Conservation (phyloP, 1,140 invertebrate genomes). For the Trialeurodes vaporariorum region DNA sequence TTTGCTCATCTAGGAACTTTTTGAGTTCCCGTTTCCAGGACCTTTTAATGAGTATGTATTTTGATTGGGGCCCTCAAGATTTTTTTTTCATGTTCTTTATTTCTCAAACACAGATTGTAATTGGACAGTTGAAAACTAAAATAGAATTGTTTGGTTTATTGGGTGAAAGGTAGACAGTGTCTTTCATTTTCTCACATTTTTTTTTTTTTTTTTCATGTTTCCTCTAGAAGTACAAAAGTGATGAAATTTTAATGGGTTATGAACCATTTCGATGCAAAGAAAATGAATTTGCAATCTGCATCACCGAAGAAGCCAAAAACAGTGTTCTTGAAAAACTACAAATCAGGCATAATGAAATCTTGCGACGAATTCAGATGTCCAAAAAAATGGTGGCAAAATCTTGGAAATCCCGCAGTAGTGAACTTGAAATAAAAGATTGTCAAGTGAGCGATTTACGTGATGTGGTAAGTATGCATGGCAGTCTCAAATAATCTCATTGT, state of each 20-base stretch:
- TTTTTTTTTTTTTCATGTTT: conserved; percentile 8
- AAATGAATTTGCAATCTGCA: conserved; percentile 56
- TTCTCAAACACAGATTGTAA: too few species aligned
- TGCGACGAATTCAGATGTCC: conserved; percentile 43
- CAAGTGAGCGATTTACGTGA: conserved; percentile 3
- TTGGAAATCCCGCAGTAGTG: conserved; percentile 52
- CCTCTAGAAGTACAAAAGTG: conserved; percentile 36
- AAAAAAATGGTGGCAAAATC: conserved; percentile 43
- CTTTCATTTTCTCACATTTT: conserved; percentile 9
- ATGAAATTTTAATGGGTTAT: conserved; percentile 52
- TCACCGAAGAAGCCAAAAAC: conserved; percentile 39
- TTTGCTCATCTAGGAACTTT: too few species aligned
- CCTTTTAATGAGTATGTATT: too few species aligned
- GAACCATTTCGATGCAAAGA: conserved; percentile 43
- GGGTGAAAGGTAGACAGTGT: too few species aligned
- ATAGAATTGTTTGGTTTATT: too few species aligned
- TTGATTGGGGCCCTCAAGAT: too few species aligned
- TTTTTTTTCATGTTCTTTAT: too few species aligned
- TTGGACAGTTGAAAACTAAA: too few species aligned
- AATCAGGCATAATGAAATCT: conserved; percentile 42
- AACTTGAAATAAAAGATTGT: conserved; percentile 42
- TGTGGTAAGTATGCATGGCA: neutral
- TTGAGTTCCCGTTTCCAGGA: too few species aligned
- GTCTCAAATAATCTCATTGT: too few species aligned
- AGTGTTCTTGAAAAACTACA: conserved; percentile 39